These are phyloP conservation scores for Leuciscus waleckii DNA, from an alignment of 2,797 vertebrate species.

Conservation along the genomic window DNA sequence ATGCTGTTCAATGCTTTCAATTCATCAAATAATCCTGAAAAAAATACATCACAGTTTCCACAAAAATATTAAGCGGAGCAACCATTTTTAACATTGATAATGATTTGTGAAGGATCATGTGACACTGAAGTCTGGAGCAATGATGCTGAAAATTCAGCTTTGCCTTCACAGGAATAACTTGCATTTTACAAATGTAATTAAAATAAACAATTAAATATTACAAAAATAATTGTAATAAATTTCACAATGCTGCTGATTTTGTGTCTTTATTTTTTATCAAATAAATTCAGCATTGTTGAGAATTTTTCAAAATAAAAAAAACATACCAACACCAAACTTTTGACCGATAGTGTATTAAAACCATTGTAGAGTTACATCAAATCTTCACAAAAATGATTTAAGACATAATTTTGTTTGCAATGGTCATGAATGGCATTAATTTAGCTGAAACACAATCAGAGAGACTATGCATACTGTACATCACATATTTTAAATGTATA, in stretches of 20 bases:
- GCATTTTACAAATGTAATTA: not conserved
- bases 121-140: not conserved
- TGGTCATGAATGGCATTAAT: too few species aligned
- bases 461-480: not conserved
- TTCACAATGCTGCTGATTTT: not conserved
- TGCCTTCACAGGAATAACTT: not conserved
- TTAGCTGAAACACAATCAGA: not conserved
- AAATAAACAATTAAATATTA: not conserved
- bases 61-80: not conserved
- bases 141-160: not conserved
- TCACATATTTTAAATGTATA: not conserved
- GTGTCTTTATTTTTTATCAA: not conserved
- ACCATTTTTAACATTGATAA: not conserved
- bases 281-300: not conserved
- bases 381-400: constrained; percentile 22
- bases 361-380: constrained; percentile 63
- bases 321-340: not conserved
- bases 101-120: not conserved
- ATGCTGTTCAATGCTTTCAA: not conserved
- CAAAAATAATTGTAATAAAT: not conserved
- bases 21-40: not conserved
- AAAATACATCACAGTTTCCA: not conserved
- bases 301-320: not conserved
- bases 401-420: not conserved
- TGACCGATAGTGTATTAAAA: not conserved